Base-by-base conservation (phyloP, 2,888 invertebrate genomes). In the Eristalis arbustorum region DNA sequence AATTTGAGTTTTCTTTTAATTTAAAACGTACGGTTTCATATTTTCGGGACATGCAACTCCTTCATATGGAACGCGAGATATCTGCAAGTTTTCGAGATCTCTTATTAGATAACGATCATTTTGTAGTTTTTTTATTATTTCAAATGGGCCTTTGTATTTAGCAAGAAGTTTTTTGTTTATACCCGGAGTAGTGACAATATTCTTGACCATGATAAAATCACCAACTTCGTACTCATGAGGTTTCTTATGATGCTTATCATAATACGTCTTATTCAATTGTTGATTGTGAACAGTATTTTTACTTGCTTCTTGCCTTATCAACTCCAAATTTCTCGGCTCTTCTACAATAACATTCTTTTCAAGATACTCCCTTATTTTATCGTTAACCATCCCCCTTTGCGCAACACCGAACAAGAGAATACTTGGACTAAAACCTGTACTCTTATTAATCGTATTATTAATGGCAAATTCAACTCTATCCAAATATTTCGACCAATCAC, bases 401-500 rank as follows among this genome's bases (percentile, higher is more conserved):
- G 88, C 25, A n/a, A 90, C 72, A 3, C 90, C 90, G 62, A 90
- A 90, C 34, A 90, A 69, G 25, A 90, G 56, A 57, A 79, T 88
- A 82, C 89, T 89, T 2, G 90, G 89, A 3, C 89, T 88, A 68
- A 90, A 88, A 5, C 89, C 88, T 23, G 90, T 89, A 8, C 89
- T 73, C 67, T 89, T 89, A 62, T 87, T 84, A n/a, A 89, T 68
- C 0, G 88, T 89, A 76, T 89, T 90, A 68, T 90, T 90, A 6
- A 89, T 71, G 2, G 88, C 82, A 78, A 88, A 89, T 81, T 90
- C 89, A 14, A 84, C 88, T 8, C 88, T 56, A 23, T 25, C 34
- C 22, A 89, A 62, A 69, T 74, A 57, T 25, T 25, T 25, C 25
- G 25, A 25, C 25, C 25, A 25, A 25, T 25, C 25, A 25, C 25